These are phyloP conservation scores for Epistrophe grossulariae DNA, from an alignment of 2,888 invertebrate genomes.

Conservation along the genomic window DNA sequence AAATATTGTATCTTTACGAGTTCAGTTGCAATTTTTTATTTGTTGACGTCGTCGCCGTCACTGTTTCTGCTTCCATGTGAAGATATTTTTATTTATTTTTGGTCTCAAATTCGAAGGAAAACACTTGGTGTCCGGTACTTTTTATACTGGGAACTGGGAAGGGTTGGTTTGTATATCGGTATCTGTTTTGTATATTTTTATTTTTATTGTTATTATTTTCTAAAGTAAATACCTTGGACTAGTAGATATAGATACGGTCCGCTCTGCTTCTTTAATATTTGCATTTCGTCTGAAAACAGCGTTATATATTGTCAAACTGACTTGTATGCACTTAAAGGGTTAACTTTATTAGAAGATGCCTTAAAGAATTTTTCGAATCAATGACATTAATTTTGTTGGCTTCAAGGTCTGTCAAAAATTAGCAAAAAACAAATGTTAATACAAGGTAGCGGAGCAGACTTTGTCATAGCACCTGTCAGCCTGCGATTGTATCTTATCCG, in stretches of 20 bases:
- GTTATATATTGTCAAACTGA: background rate
- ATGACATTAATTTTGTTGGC: background rate
- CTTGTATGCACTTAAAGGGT: background rate
- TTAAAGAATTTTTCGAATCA: background rate
- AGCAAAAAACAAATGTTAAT: too few relatives aligned
- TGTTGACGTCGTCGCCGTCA: conserved; percentile 18
- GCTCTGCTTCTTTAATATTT: conserved; percentile 41
- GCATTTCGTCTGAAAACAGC: conserved; percentile 35
- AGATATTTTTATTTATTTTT: conserved; percentile 66
- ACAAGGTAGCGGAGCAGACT: too few relatives aligned
- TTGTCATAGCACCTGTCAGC: too few relatives aligned
- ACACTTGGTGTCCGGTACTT: conserved; percentile 60
- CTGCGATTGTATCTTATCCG: too few relatives aligned
- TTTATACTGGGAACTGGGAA: conserved; percentile 26
- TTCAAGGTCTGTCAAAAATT: too few relatives aligned
- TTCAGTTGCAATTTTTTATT: conserved; percentile 56
- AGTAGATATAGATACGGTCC: background rate
- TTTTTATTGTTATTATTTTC: conserved; percentile 14
- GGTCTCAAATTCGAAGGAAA: conserved; percentile 47
- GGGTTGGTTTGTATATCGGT: conserved; percentile 22
- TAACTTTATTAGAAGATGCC: background rate
- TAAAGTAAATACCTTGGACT: conserved; percentile 9
- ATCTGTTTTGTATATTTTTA: conserved; percentile 13
- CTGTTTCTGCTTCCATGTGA: conserved; percentile 39
- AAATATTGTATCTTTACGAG: conserved; percentile 66